Conservation (phyloP, 2,113 vertebrate species). For the Mormyrus lacerda region DNA sequence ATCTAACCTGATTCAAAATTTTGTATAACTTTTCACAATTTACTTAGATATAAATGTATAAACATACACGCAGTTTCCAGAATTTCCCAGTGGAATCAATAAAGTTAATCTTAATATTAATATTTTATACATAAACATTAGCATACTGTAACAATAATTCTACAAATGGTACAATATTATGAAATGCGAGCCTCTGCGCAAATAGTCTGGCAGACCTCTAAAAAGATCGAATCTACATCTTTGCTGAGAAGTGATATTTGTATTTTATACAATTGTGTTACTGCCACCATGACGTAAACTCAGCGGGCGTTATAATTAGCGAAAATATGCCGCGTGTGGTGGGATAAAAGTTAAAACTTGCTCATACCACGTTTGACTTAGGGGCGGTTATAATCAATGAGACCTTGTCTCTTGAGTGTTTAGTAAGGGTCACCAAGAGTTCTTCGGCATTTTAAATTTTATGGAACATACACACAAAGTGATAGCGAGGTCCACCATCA, state of each 20-base stretch:
- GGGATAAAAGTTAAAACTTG: neutral
- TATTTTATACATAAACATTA: neutral
- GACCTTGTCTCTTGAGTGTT: neutral
- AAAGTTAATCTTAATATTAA: neutral
- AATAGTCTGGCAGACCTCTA: neutral
- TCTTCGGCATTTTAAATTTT: slow-evolving; percentile 42
- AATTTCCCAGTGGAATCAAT: neutral
- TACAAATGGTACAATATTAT: neutral
- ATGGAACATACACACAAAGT: slow-evolving; percentile 23
- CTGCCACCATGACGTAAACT: neutral
- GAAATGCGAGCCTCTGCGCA: no score
- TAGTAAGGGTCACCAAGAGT: slow-evolving; percentile 34
- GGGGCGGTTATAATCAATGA: slow-evolving; percentile 3
- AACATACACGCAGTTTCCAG: neutral
- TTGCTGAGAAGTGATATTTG: neutral
- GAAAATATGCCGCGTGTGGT: neutral
- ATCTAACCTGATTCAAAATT: neutral
- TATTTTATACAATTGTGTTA: neutral
- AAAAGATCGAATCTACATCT: neutral
- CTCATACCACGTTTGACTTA: neutral
- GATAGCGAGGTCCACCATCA: slow-evolving; percentile 28
- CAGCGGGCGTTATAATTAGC: slow-evolving; percentile 6
- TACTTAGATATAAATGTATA: neutral
- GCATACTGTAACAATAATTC: neutral
- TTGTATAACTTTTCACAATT: neutral